Evolutionary conservation across 2,888 invertebrate species (phyloP), one percentile per base, ranked within the genome.

Genomic region (Drosophila atroscutellata): DNA sequence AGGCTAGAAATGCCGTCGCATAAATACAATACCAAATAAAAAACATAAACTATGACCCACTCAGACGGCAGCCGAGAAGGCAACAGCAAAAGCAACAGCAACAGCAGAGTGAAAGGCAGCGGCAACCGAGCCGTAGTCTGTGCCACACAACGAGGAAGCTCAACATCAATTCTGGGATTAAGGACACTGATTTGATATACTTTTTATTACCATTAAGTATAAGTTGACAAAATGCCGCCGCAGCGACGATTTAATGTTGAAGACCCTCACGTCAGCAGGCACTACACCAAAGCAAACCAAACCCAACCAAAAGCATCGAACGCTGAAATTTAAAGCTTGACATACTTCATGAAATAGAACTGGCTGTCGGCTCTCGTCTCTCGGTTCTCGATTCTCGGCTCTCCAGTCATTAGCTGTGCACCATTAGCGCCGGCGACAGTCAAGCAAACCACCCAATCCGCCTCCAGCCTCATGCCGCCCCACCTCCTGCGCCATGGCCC

Each of bases 141-240:
- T 34, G 77, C 68, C 75, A 52, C 83, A 72, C 58, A 58, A 61
- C 77, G 66, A 72, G 71, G 79, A 78, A 89, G 77, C 84, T 79
- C 84, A 81, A 89, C 90, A 90, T 90, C 91, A 91, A 90, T 90
- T 90, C 83, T 73, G 77, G 89, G 83, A 91, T 90, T 90, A 86
- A 83, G 91, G 90, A 90, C 89, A 91, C 91, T 91, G 90, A 90
- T 91, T 91, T 90, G 83, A 91, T 90, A 91, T 91, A 90, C 90
- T 91, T 91, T 91, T 90, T 90, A 91, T 87, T 87, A 88, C 86
- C 87, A 84, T 86, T 89, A 81, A 83, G 83, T 83, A 78, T 77
- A 80, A 85, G 86, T 83, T 86, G 88, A 71, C 77, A 77, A 82
- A 87, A 81, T 73, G 77, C 83, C 70, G 72, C 63, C 60, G 72